These are phyloP conservation scores for Osmoderma eremita DNA, from an alignment of 2,888 invertebrate species.

Conservation along the genomic window DNA sequence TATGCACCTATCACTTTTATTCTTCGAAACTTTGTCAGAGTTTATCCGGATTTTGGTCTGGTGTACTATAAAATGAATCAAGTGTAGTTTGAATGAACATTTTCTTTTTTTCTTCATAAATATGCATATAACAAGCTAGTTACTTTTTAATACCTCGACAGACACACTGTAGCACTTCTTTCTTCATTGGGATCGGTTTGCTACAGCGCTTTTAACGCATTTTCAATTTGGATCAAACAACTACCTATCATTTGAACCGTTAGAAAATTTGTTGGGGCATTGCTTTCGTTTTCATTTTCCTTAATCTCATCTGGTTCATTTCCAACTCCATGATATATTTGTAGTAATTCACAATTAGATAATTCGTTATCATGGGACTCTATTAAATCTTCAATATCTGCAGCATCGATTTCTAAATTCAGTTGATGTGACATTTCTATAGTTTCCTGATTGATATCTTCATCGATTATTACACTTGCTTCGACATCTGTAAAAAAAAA, in stretches of 20 bases:
- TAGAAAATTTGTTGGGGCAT: background rate
- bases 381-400: constrained; percentile 10
- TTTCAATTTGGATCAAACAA: background rate
- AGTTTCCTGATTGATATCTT: background rate
- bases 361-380: background rate
- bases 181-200: too few relatives aligned
- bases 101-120: too few relatives aligned
- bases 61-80: too few relatives aligned
- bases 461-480: constrained; percentile 7
- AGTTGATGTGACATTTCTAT: constrained; percentile 6
- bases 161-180: too few relatives aligned
- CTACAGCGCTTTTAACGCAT: too few relatives aligned
- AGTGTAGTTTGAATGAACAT: too few relatives aligned
- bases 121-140: too few relatives aligned
- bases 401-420: constrained; percentile 3
- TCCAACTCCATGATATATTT: constrained; percentile 2
- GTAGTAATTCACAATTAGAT: constrained; percentile 1
- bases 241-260: background rate
- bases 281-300: background rate
- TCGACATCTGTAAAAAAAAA: constrained; percentile 9
- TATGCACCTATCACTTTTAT: too few relatives aligned
- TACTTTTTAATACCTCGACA: too few relatives aligned
- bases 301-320: background rate
- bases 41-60: too few relatives aligned
- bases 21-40: too few relatives aligned